Evolutionary conservation across 2,888 invertebrate species (phyloP).

Genomic region (Andrena bicolor): DNA sequence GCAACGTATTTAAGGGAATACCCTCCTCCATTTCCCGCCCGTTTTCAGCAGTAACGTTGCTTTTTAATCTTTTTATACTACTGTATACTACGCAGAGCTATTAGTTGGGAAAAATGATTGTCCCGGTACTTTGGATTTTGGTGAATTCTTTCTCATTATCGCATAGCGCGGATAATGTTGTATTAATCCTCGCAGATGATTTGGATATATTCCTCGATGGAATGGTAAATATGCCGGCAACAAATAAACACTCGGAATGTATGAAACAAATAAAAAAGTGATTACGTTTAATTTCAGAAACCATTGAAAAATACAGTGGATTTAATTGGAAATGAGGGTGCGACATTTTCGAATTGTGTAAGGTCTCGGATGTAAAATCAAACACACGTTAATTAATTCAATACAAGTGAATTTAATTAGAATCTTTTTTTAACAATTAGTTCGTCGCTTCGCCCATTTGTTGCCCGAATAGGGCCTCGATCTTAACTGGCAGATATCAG

Average conservation of each 20-base stretch:
- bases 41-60: not conserved
- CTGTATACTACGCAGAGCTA: not conserved
- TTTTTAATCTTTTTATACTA: not conserved
- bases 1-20: not conserved
- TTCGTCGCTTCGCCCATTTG: slow-evolving; percentile 95
- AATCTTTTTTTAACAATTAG: slow-evolving; percentile 84
- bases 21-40: not conserved
- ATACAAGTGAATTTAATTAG: not conserved
- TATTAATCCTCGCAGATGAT: slow-evolving; percentile 94
- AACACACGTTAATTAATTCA: not conserved
- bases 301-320: slow-evolving; percentile 89
- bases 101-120: slow-evolving; percentile 33
- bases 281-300: slow-evolving; percentile 83
- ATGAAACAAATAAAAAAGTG: slow-evolving; percentile 18
- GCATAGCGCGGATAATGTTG: slow-evolving; percentile 87
- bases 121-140: slow-evolving; percentile 7
- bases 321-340: slow-evolving; percentile 88
- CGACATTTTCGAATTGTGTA: slow-evolving; percentile 91
- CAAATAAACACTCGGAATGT: slow-evolving; percentile 51
- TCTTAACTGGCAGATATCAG: slow-evolving; percentile 93
- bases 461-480: slow-evolving; percentile 95
- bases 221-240: slow-evolving; percentile 87
- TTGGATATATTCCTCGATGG: slow-evolving; percentile 93
- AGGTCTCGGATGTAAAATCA: slow-evolving; percentile 78
- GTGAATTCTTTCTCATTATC: slow-evolving; percentile 36